phyloP scores from a whole-genome alignment of 2,113 vertebrate species.

The Alosa alosa region DNA sequence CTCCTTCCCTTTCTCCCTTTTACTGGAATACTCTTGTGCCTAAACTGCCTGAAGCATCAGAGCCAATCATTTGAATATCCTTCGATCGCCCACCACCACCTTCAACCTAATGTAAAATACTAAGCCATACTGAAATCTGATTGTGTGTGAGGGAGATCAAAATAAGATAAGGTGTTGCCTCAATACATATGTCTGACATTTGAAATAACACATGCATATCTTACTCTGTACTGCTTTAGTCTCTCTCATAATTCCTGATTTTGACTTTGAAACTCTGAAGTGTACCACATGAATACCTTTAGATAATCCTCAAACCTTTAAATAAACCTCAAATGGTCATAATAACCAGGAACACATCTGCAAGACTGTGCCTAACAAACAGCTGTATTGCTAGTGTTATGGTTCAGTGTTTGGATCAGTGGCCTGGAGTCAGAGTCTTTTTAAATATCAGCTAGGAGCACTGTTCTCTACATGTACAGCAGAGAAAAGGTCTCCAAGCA shows the following conservation, averaged over 20 bases:
- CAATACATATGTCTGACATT: too few species aligned
- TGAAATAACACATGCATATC: too few species aligned
- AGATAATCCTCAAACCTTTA: too few species aligned
- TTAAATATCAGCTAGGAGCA: slow-evolving; percentile 1
- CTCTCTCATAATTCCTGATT: too few species aligned
- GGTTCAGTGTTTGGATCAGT: not conserved
- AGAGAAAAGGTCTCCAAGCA: slow-evolving; percentile 37
- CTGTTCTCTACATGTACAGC: slow-evolving; percentile 29
- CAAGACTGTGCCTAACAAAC: not conserved
- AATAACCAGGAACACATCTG: not conserved
- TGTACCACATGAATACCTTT: not conserved
- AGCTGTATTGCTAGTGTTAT: not conserved
- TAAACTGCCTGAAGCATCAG: not conserved
- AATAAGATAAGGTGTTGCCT: too few species aligned
- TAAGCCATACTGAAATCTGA: not conserved
- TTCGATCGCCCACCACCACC: too few species aligned
- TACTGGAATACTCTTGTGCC: not conserved
- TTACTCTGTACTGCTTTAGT: too few species aligned
- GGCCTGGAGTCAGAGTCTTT: slow-evolving; percentile 9
- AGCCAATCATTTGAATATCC: not conserved
- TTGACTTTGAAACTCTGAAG: not conserved
- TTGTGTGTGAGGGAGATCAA: too few species aligned
- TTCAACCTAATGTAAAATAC: not conserved
- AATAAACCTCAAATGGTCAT: not conserved
- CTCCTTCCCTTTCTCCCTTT: slow-evolving; percentile 14